Evolutionary conservation across 2,888 invertebrate genomes (phyloP), one percentile per base, ranked within the genome.

Genomic region (Campoplex capitator): DNA sequence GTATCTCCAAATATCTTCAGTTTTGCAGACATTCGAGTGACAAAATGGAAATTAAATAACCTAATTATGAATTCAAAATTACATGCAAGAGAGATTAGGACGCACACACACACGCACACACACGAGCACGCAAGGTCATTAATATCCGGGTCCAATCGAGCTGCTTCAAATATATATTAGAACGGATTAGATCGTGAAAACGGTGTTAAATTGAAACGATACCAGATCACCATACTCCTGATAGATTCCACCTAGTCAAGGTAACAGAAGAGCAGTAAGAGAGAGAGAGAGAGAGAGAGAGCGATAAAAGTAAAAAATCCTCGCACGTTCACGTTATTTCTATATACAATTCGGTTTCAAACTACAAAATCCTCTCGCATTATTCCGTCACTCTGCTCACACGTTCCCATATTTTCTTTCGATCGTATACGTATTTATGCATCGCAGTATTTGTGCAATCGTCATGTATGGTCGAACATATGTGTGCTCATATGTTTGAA

Each of bases 141-240:
- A 86, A 65, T 35, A 18, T 48, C 18, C 86, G 89, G 89, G 79
- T 89, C 90, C 91, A 92, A 91, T 92, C 91, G 90, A 91, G 90
- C 91, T 90, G 89, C 90, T 84, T 89, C 88, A 90, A 88, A 92
- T 92, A 92, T 91, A 91, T 92, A 92, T 92, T 91, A 92, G 91
- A 91, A 89, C 89, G 89, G 90, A 92, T 91, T 92, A 42, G 67
- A 11, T 74, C 89, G 90, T 88, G 89, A 90, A 91, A 89, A 87
- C 88, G 88, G 88, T 35, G 35, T 32, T 7, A 48, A 76, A 58
- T 76, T 42, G 74, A 58, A 28, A 58, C 45, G 75, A 58, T 75
- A 62, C 23, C 35, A 58, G 9, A 58, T 42, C 16, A 13, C n/a
- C 48, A 62, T 35, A 35, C 45, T 58, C 48, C 45, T 32, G 32